phyloP scores from a whole-genome alignment of 2,113 vertebrate genomes.

The Leucosticte australis region DNA sequence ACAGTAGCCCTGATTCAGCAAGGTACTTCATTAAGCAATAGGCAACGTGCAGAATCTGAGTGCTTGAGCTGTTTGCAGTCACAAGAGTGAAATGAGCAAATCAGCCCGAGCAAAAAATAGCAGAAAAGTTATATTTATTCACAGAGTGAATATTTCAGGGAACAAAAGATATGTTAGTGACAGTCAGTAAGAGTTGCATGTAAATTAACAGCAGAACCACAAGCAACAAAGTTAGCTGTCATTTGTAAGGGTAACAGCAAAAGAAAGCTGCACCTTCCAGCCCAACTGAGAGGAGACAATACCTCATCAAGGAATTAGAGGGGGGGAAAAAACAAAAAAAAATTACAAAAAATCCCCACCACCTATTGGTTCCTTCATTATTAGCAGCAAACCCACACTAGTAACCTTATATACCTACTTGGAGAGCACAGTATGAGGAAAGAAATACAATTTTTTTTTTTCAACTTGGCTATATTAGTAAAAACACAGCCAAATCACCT shows the following conservation, averaged over 20 bases:
- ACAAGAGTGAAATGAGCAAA: slow-evolving; percentile 38
- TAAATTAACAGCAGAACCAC: slow-evolving; percentile 38
- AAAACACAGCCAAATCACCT: background rate
- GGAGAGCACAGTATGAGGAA: background rate
- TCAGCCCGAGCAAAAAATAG: slow-evolving; percentile 29
- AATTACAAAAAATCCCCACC: accelerated
- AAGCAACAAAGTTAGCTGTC: background rate
- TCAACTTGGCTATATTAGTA: background rate
- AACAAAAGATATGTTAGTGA: slow-evolving; percentile 52
- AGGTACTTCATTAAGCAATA: slow-evolving; percentile 55
- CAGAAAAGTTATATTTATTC: slow-evolving; percentile 57
- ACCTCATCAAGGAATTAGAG: background rate
- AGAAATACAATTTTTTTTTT: background rate
- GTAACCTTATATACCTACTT: background rate
- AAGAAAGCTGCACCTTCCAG: background rate
- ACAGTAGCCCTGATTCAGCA: slow-evolving; percentile 49
- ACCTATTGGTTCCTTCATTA: background rate
- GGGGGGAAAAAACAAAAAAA: background rate
- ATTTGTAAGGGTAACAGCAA: background rate
- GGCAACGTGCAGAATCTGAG: background rate
- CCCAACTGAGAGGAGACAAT: background rate
- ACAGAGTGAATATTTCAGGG: slow-evolving; percentile 28
- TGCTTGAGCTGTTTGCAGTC: background rate
- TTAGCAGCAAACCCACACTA: background rate
- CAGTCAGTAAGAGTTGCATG: slow-evolving; percentile 25